Evolutionary conservation across 1,140 invertebrate genomes (phyloP).

Genomic region (Myzus persicae): DNA sequence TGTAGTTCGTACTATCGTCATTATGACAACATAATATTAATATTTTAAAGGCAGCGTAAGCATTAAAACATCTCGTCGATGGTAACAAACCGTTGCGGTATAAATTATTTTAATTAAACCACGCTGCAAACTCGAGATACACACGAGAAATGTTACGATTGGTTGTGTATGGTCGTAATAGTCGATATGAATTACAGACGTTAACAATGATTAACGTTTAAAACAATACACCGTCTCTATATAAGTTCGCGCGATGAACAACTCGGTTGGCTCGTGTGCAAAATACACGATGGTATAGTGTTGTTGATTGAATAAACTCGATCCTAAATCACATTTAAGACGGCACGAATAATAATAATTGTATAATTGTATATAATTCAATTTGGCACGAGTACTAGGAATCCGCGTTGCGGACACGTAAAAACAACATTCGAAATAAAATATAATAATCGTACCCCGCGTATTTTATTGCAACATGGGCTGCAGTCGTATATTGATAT

Average conservation of each 20-base stretch:
- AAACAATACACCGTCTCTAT: not conserved
- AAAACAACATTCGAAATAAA: not conserved
- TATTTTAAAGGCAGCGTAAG: not conserved
- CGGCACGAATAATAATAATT: too few relatives aligned
- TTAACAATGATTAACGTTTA: not conserved
- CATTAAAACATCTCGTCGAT: not conserved
- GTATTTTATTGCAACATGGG: too few relatives aligned
- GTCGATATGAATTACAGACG: not conserved
- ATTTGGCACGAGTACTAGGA: not conserved
- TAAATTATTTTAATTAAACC: constrained; percentile 21
- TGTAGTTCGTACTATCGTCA: not conserved
- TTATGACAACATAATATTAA: not conserved
- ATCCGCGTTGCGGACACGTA: not conserved
- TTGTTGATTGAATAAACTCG: not conserved
- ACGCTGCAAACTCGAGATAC: not conserved
- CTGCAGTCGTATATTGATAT: too few relatives aligned
- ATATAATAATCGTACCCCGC: too few relatives aligned
- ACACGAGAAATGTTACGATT: not conserved
- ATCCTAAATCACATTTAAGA: not conserved
- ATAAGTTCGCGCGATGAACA: not conserved
- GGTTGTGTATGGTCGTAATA: not conserved
- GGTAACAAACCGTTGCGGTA: not conserved
- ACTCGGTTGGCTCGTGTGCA: not conserved
- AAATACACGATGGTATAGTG: not conserved
- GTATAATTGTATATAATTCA: not conserved